These are phyloP conservation scores for Apogon talboti DNA, from an alignment of 2,797 vertebrate genomes.

Conservation along the genomic window DNA sequence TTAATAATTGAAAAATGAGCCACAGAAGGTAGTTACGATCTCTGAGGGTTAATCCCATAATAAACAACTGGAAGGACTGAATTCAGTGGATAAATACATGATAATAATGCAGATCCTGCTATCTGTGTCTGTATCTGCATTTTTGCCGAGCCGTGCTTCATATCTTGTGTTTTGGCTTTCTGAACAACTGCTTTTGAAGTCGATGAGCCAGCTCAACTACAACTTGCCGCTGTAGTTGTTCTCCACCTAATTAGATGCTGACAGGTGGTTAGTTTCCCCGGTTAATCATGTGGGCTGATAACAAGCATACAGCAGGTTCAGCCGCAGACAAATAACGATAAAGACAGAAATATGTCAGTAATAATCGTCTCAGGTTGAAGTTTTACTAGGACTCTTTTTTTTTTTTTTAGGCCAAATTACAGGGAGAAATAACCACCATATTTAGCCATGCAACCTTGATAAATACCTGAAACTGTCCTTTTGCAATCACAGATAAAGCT, in stretches of 20 bases:
- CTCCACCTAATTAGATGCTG: conserved; percentile 33
- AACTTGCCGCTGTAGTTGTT: conserved; percentile 13
- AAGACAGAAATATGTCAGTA: neutral
- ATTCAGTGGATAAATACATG: too few relatives aligned
- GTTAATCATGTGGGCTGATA: conserved; percentile 13
- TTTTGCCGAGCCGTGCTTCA: too few relatives aligned
- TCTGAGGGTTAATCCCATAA: too few relatives aligned
- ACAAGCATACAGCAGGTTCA: conserved; percentile 10
- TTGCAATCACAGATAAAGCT: conserved; percentile 27
- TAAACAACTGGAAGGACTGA: too few relatives aligned
- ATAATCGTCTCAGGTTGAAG: neutral
- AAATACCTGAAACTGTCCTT: conserved; percentile 19
- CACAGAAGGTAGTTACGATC: too few relatives aligned
- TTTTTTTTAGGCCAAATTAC: neutral
- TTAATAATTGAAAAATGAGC: too few relatives aligned
- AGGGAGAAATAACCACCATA: neutral
- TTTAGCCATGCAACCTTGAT: conserved; percentile 11
- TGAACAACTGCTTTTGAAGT: conserved; percentile 37
- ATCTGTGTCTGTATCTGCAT: too few relatives aligned
- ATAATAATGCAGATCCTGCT: too few relatives aligned
- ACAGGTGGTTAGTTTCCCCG: conserved; percentile 37
- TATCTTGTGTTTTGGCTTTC: neutral
- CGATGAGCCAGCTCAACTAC: conserved; percentile 20
- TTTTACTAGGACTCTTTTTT: neutral
- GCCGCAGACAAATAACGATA: neutral